These are phyloP conservation scores for Saguinus midas DNA, from an alignment of 2,113 vertebrate species.

Conservation along the genomic window DNA sequence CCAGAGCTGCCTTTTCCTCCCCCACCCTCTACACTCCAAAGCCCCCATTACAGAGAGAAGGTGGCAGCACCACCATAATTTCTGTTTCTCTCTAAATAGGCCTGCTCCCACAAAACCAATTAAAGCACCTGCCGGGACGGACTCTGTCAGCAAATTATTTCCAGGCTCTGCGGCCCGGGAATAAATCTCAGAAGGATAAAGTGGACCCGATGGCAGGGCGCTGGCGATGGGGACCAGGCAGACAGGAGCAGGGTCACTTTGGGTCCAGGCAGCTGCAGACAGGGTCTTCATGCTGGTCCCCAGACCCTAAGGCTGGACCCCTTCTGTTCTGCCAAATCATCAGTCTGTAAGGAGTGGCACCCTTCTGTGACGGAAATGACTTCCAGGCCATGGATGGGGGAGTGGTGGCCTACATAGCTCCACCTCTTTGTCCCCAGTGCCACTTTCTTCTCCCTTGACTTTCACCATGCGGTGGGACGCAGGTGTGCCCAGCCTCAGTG, in stretches of 20 bases:
- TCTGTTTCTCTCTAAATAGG: constrained; percentile 63
- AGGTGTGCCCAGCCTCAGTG: not conserved
- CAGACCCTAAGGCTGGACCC: not conserved
- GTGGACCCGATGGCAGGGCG: not conserved
- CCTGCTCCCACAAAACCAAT: constrained; percentile 71
- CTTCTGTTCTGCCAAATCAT: not conserved
- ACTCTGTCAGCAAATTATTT: constrained; percentile 74
- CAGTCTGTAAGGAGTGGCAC: not conserved
- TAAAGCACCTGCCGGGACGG: constrained; percentile 65
- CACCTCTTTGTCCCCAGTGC: not conserved
- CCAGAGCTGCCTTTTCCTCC: not conserved
- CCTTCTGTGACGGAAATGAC: not conserved
- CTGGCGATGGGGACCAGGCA: not conserved
- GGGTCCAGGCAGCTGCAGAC: not conserved
- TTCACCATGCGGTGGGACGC: too few relatives aligned
- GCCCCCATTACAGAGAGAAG: not conserved
- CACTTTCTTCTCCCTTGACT: not conserved
- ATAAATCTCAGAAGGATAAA: constrained; percentile 64
- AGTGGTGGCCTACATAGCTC: not conserved
- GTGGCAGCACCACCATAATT: not conserved
- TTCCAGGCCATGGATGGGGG: too few relatives aligned
- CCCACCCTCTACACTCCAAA: not conserved
- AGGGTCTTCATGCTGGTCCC: not conserved
- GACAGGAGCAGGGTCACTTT: not conserved
- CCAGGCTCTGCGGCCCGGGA: not conserved